phyloP scores from a whole-genome alignment of 2,888 invertebrate species.

The Petrolisthes cinctipes region DNA sequence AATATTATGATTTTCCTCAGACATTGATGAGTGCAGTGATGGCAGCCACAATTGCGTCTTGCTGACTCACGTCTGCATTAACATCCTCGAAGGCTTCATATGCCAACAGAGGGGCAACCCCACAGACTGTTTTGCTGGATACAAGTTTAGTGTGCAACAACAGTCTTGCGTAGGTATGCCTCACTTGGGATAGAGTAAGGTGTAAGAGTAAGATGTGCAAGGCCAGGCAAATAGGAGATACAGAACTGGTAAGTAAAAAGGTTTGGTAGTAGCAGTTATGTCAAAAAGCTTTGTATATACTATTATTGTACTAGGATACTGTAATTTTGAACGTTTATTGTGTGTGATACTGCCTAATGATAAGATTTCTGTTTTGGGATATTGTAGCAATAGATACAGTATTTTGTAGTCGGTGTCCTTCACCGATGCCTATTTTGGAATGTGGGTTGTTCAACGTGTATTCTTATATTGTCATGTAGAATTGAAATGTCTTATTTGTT shows the following conservation, averaged over 20 bases:
- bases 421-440: too few species aligned
- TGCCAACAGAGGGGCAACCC: slow-evolving; percentile 69
- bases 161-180: slow-evolving; percentile 67
- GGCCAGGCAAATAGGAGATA: background rate
- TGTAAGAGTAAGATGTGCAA: too few species aligned
- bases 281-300: too few species aligned
- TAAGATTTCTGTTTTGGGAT: background rate
- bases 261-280: background rate
- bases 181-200: background rate
- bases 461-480: too few species aligned
- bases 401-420: background rate
- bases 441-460: too few species aligned
- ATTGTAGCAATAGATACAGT: background rate
- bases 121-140: slow-evolving; percentile 69
- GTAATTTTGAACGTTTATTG: too few species aligned
- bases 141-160: slow-evolving; percentile 68
- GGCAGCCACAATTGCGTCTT: slow-evolving; percentile 78
- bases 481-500: too few species aligned
- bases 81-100: slow-evolving; percentile 73
- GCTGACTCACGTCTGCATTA: slow-evolving; percentile 79
- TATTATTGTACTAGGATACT: too few species aligned
- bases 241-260: background rate
- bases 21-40: slow-evolving; percentile 81
- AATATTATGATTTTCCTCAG: slow-evolving; percentile 70
- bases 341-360: too few species aligned